Evolutionary conservation across 2,888 invertebrate genomes (phyloP), one percentile per base, ranked within the genome.

Genomic region (Sarcophaga rosellei): DNA sequence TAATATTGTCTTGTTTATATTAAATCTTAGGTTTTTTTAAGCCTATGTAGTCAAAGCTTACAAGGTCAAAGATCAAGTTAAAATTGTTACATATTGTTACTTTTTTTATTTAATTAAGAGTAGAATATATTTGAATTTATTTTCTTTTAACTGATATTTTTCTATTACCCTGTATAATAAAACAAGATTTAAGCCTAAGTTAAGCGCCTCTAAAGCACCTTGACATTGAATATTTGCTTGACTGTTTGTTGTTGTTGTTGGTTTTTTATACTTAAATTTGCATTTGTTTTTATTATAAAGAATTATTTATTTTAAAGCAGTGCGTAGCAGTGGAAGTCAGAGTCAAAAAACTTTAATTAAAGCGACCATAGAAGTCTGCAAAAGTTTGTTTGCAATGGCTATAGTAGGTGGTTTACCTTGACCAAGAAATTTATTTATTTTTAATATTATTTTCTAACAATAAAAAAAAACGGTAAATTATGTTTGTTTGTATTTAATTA

Each of bases 161-260:
- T 35, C 35, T 35, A 35, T 35, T 35, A 35, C 35, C 35, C 35
- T 35, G 35, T 35, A 35, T 35, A 35, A 8, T 35, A 10, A 35
- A 35, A 35, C 35, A 35, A 35, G 35, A 35, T 35, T 35, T 35
- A 10, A 35, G 35, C 10, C 35, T 35, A 35, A 35, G 35, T 35
- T 35, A 35, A 35, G 10, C 35, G 8, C 35, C 35, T 57, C n/a
- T 57, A 57, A 23, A 53, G 73, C 76, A 85, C 83, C 87, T 86
- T 87, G 85, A 69, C 89, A 44, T 70, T 44, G 44, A 0, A 63
- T 77, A 70, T 21, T 68, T 21, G 8, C 35, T 35, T 35, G 35
- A 35, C 2, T 35, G 2, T 35, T 35, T 23, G 17, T n/a, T 45
- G 12, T 17, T 53, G 17, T 53, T 53, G 17, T 4, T 15, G 11